Evolutionary conservation across 2,797 vertebrate genomes (phyloP).

Genomic region (Hydrocynus forskahlii): DNA sequence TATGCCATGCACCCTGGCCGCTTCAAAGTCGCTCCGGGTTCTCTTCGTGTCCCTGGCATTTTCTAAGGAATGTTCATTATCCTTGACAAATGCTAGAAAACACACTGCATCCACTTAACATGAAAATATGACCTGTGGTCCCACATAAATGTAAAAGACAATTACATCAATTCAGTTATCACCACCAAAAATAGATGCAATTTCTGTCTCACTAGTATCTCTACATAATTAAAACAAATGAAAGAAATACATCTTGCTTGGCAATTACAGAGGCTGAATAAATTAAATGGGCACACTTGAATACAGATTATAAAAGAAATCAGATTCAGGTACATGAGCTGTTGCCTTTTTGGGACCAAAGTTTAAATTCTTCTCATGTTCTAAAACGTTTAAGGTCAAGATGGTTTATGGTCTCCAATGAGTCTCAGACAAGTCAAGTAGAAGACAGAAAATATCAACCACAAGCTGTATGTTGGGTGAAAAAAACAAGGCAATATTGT

Average conservation of each 20-base stretch:
- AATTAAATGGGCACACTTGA: not conserved
- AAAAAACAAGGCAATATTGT: not conserved
- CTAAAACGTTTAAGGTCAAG: not conserved
- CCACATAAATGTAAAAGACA: slow-evolving; percentile 12
- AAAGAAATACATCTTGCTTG: slow-evolving; percentile 8
- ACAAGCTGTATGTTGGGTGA: not conserved
- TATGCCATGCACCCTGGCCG: not conserved
- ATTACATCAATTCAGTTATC: slow-evolving; percentile 1
- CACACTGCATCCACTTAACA: not conserved
- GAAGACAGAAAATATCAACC: not conserved
- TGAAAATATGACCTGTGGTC: slow-evolving; percentile 21
- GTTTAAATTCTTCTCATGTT: not conserved
- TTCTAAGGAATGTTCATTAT: slow-evolving; percentile 2
- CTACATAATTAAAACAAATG: not conserved
- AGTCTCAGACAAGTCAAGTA: not conserved
- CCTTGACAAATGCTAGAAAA: not conserved
- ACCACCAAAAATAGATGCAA: slow-evolving; percentile 12
- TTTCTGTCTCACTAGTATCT: not conserved
- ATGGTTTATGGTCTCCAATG: not conserved
- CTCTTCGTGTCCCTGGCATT: not conserved
- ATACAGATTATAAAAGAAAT: not conserved
- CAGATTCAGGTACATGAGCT: not conserved
- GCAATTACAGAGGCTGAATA: slow-evolving; percentile 4
- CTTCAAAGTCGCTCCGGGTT: not conserved
- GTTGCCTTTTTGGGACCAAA: not conserved